These are phyloP conservation scores for Ochotona princeps DNA, from an alignment of 2,113 vertebrate species.

Conservation along the genomic window DNA sequence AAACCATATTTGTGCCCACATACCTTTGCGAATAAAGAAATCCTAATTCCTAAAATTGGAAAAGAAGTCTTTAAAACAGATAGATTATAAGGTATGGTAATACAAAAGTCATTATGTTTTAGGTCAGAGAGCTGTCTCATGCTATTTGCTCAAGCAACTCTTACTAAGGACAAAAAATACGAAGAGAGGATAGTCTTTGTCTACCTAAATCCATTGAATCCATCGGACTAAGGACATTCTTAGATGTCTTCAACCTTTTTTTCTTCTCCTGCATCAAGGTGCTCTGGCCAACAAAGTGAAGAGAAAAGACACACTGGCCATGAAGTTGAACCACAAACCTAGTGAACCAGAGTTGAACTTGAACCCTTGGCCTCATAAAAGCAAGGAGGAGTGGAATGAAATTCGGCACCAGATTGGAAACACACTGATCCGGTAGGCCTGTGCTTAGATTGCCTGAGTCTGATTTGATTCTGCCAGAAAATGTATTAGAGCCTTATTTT, in stretches of 20 bases:
- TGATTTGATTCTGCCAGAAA: constrained; percentile 3
- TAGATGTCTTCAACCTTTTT: constrained; percentile 20
- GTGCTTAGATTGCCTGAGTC: background rate
- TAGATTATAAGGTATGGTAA: background rate
- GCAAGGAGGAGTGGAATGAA: constrained; percentile 97
- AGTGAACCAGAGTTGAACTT: constrained; percentile 87
- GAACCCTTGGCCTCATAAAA: constrained; percentile 93
- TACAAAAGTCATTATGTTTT: background rate
- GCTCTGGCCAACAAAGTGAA: constrained; percentile 95
- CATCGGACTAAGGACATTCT: constrained; percentile 24
- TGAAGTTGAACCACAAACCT: constrained; percentile 91
- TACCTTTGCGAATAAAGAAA: background rate
- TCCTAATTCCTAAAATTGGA: background rate
- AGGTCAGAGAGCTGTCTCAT: background rate
- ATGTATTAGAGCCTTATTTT: background rate
- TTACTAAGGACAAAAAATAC: background rate
- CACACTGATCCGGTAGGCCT: constrained; percentile 91
- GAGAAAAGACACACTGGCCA: constrained; percentile 97
- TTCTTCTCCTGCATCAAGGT: constrained; percentile 82
- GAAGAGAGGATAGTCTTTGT: background rate
- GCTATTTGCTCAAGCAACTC: background rate
- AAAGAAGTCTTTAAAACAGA: constrained; percentile 43
- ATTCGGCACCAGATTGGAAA: constrained; percentile 97
- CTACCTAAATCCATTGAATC: background rate
- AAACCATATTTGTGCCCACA: background rate